Base-by-base conservation (phyloP, 2,797 vertebrate genomes). In the Myripristis jacobus region DNA sequence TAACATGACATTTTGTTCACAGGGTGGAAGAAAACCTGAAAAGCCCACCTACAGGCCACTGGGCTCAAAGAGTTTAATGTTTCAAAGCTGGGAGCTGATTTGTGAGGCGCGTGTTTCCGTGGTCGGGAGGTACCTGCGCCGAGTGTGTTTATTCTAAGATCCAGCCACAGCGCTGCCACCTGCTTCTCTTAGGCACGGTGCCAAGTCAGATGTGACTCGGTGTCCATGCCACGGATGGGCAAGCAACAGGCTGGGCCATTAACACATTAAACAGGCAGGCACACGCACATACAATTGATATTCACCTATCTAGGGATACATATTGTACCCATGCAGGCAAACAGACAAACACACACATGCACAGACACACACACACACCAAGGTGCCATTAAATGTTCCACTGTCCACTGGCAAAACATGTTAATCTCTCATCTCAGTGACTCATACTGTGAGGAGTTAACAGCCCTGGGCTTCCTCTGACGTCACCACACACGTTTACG, bases 251-350 rank as follows among this genome's bases (percentile, higher is more conserved):
- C 6, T 18, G 15, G 44, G 53, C 86, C 90, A 92, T 92, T 93
- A 92, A 85, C 91, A 87, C 90, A 91, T 92, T 93, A 92, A 92
- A 92, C 86, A 90, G 89, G 88, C 81, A 79, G 66, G 81, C 48
- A 50, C 72, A 64, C 77, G 85, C 79, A 77, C 66, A 76, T 83
- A 85, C 59, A 48, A 78, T 64, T 77, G 75, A 85, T 84, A 81
- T 71, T 65, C 72, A 77, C 77, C 75, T 55, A 43, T 76, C 18
- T 53, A 19, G 61, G 29, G 54, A 51, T 43, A 71, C 67, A 81
- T 47, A 60, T 74, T 75, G 56, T 62, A 34, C 75, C 52, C 47
- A 41, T 59, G 56, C 60, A 36, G 50, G 72, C 68, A 88, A 82
- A 87, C 19, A 51, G 13, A 22, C 44, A 56, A 27, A n/a, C 25